Base-by-base conservation (phyloP, 2,888 invertebrate genomes). In the Andrena trimmerana region DNA sequence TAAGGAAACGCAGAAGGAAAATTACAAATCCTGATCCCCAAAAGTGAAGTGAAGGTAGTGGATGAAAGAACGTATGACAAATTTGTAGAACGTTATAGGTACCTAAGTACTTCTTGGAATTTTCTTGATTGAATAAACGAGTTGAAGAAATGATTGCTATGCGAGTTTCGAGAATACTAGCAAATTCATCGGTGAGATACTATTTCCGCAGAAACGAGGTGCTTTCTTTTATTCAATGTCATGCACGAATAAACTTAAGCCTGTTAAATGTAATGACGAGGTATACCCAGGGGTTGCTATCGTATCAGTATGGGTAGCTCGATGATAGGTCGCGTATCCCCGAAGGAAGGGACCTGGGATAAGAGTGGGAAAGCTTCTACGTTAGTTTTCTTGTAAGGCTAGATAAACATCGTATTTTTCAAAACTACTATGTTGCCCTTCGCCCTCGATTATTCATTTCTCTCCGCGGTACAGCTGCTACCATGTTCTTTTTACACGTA, bases 301-400 rank as follows among this genome's bases (percentile, higher is more conserved):
- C 60, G 36, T 48, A 69, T 27, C 59, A 33, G 20, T 20, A 75
- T 79, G 69, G 78, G 67, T 79, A 82, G 86, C 67, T 78, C 86
- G 86, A 88, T 86, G 89, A 89, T 84, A 85, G 89, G 81, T 77
- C 81, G 76, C 62, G 66, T 62, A 78, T 42, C 77, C 73, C 74
- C 60, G 42, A 33, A 65, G 66, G 66, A 73, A 57, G 36, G 68
- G 67, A 24, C 36, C 27, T 13, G 36, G 54, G 76, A 88, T 83
- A 66, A 84, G 33, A 54, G 81, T 67, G 63, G 78, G 78, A 75
- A 81, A 86, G 57, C 71, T 86, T 78, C 62, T 24, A 52, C 59
- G 36, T 69, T 68, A 83, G 62, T 80, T 31, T 65, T 78, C 52
- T 73, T 75, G 27, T 74, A 54, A 70, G 27, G 57, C 50, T 13